Percentiles rank a stretch among this genome's conserved stretches.
Conservation (phyloP, 2,797 vertebrate species). For the Podargus strigoides region DNA sequence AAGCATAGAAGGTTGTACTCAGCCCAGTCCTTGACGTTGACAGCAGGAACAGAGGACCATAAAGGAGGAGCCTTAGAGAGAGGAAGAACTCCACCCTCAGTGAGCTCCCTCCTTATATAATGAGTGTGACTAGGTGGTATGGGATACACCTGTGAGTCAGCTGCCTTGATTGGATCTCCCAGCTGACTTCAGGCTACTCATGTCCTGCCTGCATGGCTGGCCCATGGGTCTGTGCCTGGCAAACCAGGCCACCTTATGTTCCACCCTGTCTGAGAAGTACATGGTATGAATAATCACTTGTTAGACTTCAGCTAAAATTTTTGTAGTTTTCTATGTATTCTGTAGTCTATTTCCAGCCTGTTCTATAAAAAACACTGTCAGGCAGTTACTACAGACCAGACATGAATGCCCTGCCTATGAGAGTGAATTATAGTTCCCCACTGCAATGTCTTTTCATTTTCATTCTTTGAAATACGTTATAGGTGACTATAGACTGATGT, state of each 20-base stretch:
- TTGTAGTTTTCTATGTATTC: neutral
- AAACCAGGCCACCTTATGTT: neutral
- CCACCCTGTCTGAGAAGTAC: neutral
- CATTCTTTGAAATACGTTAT: conserved; percentile 27
- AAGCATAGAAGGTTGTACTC: too few relatives aligned
- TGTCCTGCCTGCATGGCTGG: too few relatives aligned
- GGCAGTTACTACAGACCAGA: neutral
- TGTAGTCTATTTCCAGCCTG: neutral
- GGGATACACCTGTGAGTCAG: too few relatives aligned
- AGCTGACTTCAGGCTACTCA: too few relatives aligned
- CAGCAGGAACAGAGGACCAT: too few relatives aligned
- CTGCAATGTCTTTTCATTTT: conserved; percentile 28
- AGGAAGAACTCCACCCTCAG: too few relatives aligned
- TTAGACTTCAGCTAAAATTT: neutral
- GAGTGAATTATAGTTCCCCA: neutral
- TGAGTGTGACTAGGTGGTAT: too few relatives aligned
- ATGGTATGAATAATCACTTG: neutral
- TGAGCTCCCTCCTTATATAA: too few relatives aligned
- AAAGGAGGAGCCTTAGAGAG: too few relatives aligned
- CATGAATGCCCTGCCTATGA: neutral
- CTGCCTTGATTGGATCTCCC: too few relatives aligned
- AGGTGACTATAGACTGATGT: conserved; percentile 15
- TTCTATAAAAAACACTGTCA: neutral
- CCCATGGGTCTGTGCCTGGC: too few relatives aligned
- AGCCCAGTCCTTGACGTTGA: too few relatives aligned